Conservation (phyloP, 2,113 vertebrate genomes). For the Nanger granti region DNA sequence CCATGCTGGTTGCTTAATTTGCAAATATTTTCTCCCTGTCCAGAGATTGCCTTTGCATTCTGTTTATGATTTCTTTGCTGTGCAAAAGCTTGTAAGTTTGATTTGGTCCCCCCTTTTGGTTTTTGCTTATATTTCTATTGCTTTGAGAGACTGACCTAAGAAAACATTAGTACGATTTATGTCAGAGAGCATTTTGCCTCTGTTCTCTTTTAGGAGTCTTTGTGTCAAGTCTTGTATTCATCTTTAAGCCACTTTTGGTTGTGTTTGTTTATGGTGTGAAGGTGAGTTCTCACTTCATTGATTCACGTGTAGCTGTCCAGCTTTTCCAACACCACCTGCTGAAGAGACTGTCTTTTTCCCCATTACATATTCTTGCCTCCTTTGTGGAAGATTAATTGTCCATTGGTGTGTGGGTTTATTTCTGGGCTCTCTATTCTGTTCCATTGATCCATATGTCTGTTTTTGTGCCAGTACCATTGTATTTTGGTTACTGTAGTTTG, state of each 20-base stretch:
- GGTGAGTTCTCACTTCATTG: background rate
- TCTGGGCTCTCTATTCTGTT: background rate
- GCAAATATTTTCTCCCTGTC: background rate
- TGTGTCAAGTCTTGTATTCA: background rate
- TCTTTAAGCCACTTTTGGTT: background rate
- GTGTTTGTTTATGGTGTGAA: background rate
- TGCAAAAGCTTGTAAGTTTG: background rate
- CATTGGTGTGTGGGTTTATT: background rate
- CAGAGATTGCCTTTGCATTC: background rate
- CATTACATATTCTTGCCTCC: background rate
- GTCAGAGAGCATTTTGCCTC: background rate
- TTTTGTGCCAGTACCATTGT: background rate
- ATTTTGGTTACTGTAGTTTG: background rate
- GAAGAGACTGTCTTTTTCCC: background rate
- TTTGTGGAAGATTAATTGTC: background rate
- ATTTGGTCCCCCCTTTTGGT: background rate
- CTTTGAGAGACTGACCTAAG: background rate
- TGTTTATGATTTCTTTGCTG: background rate
- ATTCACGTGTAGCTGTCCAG: background rate
- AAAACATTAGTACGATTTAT: background rate
- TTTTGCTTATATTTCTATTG: background rate
- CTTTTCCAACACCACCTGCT: background rate
- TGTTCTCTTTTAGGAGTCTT: background rate
- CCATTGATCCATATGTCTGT: background rate
- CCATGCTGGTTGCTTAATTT: background rate